Evolutionary conservation across 92 coral and sea anemone species (phyloP).

Genomic region (Diadumene lineata): DNA sequence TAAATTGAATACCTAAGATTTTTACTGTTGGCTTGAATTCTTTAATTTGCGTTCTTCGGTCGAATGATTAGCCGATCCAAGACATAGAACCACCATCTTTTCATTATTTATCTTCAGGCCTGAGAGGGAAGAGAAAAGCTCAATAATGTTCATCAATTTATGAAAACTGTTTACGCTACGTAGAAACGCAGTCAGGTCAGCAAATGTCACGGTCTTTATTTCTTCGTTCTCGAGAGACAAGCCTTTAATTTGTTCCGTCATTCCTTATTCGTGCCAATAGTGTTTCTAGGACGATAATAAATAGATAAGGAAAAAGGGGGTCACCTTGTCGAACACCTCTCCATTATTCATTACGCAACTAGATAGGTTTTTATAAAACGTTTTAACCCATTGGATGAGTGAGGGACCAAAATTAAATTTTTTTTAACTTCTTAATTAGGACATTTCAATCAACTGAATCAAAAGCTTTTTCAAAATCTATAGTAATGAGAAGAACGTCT

Average conservation of each 20-base stretch:
- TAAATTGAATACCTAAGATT: no score
- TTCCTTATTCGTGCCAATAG: not conserved
- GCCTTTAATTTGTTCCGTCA: not conserved
- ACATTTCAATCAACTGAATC: constrained; percentile 16
- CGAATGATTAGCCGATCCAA: not conserved
- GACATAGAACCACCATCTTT: not conserved
- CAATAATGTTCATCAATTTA: no score
- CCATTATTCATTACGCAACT: constrained; percentile 54
- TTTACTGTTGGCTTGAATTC: not conserved
- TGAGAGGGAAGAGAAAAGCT: no score
- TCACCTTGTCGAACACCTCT: constrained; percentile 39
- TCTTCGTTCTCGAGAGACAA: no score
- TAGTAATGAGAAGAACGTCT: constrained; percentile 31
- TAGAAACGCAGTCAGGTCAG: not conserved
- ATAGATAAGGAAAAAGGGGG: constrained; percentile 39
- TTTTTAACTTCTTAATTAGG: constrained; percentile 11
- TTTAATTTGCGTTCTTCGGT: not conserved
- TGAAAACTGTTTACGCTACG: not conserved
- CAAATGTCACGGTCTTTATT: not conserved
- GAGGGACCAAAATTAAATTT: constrained; percentile 28
- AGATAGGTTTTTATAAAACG: constrained; percentile 30
- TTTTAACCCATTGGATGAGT: constrained; percentile 37
- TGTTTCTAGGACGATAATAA: constrained; percentile 19
- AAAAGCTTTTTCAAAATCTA: constrained; percentile 29
- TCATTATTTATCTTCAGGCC: no score